Evolutionary conservation across 1,140 invertebrate species (phyloP).

Genomic region (Brachystomella parvula): DNA sequence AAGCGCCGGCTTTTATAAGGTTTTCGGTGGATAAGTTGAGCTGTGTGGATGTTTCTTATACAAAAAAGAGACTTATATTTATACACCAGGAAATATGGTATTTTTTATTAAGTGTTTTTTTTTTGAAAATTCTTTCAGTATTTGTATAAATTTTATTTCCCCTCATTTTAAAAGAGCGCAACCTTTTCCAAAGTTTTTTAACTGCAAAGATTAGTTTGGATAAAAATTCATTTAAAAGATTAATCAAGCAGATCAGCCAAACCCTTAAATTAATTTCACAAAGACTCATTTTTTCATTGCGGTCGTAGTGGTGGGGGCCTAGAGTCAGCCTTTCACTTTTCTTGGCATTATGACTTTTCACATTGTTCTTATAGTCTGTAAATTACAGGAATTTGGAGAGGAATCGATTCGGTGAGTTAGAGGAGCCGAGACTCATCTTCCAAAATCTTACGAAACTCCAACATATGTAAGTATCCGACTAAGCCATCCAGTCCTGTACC

Average conservation of each 20-base stretch:
- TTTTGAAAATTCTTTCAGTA: too few relatives aligned
- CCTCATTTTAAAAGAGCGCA: too few relatives aligned
- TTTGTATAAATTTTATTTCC: too few relatives aligned
- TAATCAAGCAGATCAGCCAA: too few relatives aligned
- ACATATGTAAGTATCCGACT: constrained; percentile 45
- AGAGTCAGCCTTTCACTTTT: too few relatives aligned
- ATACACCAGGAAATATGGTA: constrained; percentile 1
- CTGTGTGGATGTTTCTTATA: not conserved
- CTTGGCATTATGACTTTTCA: not conserved
- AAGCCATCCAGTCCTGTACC: not conserved
- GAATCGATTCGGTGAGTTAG: constrained; percentile 45
- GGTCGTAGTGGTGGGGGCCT: too few relatives aligned
- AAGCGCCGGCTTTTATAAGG: too few relatives aligned
- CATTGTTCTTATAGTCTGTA: constrained; percentile 9
- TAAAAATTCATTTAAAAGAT: too few relatives aligned
- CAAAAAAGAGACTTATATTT: not conserved
- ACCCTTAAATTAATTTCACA: too few relatives aligned
- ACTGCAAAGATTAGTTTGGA: too few relatives aligned
- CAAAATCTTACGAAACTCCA: constrained; percentile 44
- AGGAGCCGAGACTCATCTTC: constrained; percentile 42
- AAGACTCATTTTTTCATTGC: too few relatives aligned
- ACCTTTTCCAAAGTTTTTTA: too few relatives aligned
- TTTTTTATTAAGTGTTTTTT: not conserved
- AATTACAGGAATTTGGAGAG: constrained; percentile 43
- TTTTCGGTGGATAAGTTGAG: not conserved